These are phyloP conservation scores for Xenopus laevis DNA, from an alignment of 2,113 vertebrate genomes.

Conservation along the genomic window DNA sequence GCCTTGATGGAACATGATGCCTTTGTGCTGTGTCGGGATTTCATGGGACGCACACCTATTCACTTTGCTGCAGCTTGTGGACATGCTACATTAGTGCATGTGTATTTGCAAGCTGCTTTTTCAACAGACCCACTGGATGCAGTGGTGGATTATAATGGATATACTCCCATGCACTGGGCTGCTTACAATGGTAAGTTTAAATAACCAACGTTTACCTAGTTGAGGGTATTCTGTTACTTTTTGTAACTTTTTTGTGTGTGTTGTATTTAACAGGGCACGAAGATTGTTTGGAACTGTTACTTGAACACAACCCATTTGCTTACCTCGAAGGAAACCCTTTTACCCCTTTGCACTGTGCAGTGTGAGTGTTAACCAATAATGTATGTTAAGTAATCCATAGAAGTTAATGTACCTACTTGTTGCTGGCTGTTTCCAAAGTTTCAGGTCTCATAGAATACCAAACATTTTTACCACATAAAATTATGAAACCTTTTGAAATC, in stretches of 20 bases:
- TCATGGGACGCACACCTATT: conserved; percentile 83
- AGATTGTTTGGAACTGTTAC: conserved; percentile 94
- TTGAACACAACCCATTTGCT: conserved; percentile 89
- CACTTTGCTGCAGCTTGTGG: conserved; percentile 87
- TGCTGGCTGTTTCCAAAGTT: too few species aligned
- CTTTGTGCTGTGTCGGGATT: conserved; percentile 84
- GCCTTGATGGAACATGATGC: conserved; percentile 91
- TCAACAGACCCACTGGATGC: conserved; percentile 86
- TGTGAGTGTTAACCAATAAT: conserved; percentile 70
- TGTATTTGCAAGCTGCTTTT: conserved; percentile 76
- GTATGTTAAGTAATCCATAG: background rate
- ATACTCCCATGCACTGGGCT: conserved; percentile 93
- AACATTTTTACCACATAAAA: too few species aligned
- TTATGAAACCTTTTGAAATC: too few species aligned
- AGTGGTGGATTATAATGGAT: conserved; percentile 85
- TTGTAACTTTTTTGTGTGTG: too few species aligned
- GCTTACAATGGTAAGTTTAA: conserved; percentile 82
- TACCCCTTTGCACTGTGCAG: conserved; percentile 95
- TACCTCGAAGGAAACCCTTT: conserved; percentile 89
- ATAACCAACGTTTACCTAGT: background rate
- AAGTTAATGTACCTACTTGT: too few species aligned
- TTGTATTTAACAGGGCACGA: conserved; percentile 71
- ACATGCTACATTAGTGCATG: conserved; percentile 73
- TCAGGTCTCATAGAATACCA: too few species aligned
- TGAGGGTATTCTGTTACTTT: too few species aligned